Percentiles rank a stretch among this genome's conserved stretches.
phyloP scores from a whole-genome alignment of 1,140 invertebrate genomes.

The Zophobas morio region DNA sequence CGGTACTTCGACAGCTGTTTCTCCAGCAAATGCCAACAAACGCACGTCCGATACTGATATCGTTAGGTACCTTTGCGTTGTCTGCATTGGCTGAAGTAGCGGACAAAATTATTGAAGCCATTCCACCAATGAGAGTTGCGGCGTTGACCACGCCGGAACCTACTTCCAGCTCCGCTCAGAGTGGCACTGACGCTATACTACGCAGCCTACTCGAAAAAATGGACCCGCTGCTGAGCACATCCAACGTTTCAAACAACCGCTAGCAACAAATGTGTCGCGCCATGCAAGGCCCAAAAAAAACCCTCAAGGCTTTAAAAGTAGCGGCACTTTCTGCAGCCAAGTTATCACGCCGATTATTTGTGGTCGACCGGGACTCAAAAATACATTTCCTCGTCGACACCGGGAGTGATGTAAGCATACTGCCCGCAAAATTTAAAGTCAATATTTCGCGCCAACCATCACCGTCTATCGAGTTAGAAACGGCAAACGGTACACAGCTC shows the following conservation, averaged over 20 bases:
- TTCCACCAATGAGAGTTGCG: not conserved
- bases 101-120: constrained; percentile 4
- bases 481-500: constrained; percentile 8
- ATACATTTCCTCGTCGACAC: constrained; percentile 23
- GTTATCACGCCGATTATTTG: not conserved
- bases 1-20: not conserved
- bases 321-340: not conserved
- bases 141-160: not conserved
- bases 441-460: not conserved
- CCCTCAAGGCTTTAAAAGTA: not conserved
- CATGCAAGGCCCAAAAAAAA: constrained; percentile 2
- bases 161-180: not conserved
- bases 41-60: not conserved
- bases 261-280: constrained; percentile 21
- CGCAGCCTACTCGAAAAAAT: not conserved
- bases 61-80: not conserved
- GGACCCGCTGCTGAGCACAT: not conserved
- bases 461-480: not conserved
- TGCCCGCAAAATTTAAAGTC: not conserved
- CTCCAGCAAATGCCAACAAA: not conserved
- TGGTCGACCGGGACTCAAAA: not conserved
- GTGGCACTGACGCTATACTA: too few relatives aligned
- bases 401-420: constrained; percentile 1
- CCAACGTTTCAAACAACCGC: not conserved
- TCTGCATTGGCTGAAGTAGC: not conserved